Conservation (phyloP, 2,113 vertebrate species). For the Planiliza haematocheilus region DNA sequence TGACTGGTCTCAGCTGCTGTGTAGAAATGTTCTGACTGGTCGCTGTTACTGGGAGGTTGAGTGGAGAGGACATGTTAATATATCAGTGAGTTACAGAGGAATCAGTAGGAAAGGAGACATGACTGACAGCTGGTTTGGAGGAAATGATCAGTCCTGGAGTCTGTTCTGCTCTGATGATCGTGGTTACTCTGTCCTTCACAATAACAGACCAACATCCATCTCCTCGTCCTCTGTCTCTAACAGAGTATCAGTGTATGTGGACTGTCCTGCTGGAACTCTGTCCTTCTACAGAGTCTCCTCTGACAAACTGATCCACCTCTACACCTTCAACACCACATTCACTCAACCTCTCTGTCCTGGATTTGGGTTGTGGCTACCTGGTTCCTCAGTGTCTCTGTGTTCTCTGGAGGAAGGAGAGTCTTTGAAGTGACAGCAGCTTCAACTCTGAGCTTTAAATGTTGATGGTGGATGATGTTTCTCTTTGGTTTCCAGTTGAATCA, state of each 20-base stretch:
- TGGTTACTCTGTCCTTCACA: conserved; percentile 2
- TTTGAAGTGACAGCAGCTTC: too few relatives aligned
- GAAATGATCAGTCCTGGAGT: conserved; percentile 14
- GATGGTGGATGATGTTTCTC: too few relatives aligned
- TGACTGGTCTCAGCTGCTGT: conserved; percentile 11
- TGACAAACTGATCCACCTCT: too few relatives aligned
- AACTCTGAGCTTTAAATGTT: too few relatives aligned
- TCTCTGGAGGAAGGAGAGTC: too few relatives aligned
- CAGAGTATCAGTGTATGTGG: background rate
- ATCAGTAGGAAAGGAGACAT: conserved; percentile 4
- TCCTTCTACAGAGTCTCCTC: too few relatives aligned
- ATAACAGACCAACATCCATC: background rate
- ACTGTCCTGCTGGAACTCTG: too few relatives aligned
- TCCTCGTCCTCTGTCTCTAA: conserved; percentile 8
- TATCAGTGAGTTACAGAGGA: conserved; percentile 10
- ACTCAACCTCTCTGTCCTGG: too few relatives aligned
- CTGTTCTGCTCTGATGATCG: conserved; percentile 13
- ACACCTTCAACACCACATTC: too few relatives aligned
- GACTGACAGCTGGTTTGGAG: conserved; percentile 8
- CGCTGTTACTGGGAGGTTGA: conserved; percentile 19
- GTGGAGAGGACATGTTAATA: conserved; percentile 4
- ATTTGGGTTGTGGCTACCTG: too few relatives aligned
- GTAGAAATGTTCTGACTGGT: conserved; percentile 9
- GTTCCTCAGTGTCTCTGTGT: too few relatives aligned
- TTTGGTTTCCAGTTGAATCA: too few relatives aligned